phyloP scores from a whole-genome alignment of 2,888 invertebrate genomes.

The Tetragonula carbonaria region DNA sequence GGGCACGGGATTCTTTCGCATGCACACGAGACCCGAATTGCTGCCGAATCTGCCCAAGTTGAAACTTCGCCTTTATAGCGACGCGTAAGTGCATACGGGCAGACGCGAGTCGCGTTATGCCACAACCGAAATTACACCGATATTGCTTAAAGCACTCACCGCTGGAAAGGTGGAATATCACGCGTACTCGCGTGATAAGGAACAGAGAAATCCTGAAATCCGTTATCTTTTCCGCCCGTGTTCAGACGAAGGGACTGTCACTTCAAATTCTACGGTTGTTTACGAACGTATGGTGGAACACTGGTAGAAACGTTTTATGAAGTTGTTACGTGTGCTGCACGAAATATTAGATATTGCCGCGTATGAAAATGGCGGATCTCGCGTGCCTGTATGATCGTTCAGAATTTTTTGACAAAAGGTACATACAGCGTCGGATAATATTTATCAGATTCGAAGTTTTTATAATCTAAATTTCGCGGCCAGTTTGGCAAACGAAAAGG shows the following conservation, averaged over 20 bases:
- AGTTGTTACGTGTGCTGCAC: not conserved
- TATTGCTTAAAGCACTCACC: not conserved
- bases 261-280: not conserved
- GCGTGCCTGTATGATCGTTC: too few relatives aligned
- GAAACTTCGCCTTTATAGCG: not conserved
- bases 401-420: too few relatives aligned
- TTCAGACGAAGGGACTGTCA: not conserved
- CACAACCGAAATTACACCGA: not conserved
- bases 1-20: slow-evolving; percentile 64
- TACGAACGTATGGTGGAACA: not conserved
- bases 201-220: not conserved
- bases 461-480: too few relatives aligned
- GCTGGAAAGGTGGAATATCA: not conserved
- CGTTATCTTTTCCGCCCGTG: not conserved
- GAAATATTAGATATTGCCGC: not conserved
- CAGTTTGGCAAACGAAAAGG: too few relatives aligned
- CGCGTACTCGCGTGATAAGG: not conserved
- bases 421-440: too few relatives aligned
- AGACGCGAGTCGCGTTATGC: not conserved
- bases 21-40: slow-evolving; percentile 10
- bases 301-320: not conserved
- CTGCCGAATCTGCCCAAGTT: not conserved
- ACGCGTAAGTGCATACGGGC: too few relatives aligned
- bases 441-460: too few relatives aligned
- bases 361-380: too few relatives aligned